phyloP scores from a whole-genome alignment of 1,140 invertebrate species.

The Paramacrobiotus metropolitanus region DNA sequence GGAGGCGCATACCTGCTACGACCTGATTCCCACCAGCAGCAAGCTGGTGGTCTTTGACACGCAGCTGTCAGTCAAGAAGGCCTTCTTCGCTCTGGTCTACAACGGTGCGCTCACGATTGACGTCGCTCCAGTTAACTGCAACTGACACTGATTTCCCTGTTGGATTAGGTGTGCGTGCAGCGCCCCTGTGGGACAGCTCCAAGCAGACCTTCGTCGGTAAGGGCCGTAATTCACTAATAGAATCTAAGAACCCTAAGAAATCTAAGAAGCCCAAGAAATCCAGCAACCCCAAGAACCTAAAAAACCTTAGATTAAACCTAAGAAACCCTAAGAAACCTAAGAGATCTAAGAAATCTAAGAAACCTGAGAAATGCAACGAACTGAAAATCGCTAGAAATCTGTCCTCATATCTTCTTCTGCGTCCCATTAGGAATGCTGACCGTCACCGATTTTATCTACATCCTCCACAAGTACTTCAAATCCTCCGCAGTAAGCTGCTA shows the following conservation, averaged over 20 bases:
- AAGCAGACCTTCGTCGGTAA: constrained; percentile 52
- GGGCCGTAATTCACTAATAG: background rate
- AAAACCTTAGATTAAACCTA: no score
- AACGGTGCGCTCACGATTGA: constrained; percentile 48
- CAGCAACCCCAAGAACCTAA: no score
- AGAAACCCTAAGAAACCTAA: no score
- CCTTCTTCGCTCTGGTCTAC: constrained; percentile 92
- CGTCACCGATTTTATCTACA: constrained; percentile 98
- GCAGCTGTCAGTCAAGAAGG: constrained; percentile 77
- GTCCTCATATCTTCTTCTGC: background rate
- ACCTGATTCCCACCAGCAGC: constrained; percentile 92
- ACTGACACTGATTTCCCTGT: background rate
- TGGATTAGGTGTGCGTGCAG: constrained; percentile 59
- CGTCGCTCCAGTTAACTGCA: background rate
- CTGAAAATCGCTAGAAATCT: no score
- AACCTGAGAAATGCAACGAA: no score
- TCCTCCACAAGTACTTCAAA: constrained; percentile 78
- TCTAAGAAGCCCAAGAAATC: no score
- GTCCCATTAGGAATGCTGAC: constrained; percentile 70
- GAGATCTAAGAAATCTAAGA: no score
- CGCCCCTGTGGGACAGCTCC: constrained; percentile 81
- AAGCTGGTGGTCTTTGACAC: constrained; percentile 98
- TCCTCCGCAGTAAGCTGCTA: no score
- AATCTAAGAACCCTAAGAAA: no score
- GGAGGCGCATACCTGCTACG: constrained; percentile 96